Conservation (phyloP, 2,113 vertebrate species). For the Rhinopithecus roxellana region DNA sequence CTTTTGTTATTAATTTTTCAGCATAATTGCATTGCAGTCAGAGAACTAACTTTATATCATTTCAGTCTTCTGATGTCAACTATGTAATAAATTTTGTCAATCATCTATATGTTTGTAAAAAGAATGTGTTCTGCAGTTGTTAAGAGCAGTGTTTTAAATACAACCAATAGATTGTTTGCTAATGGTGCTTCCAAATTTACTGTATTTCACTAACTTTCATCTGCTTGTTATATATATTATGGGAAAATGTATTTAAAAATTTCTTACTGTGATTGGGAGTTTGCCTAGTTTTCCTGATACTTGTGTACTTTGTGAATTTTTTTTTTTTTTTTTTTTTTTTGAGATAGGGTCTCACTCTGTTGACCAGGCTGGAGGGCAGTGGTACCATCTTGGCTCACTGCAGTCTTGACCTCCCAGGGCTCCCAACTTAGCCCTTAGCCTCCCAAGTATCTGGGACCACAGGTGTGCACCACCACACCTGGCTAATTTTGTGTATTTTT, state of each 20-base stretch:
- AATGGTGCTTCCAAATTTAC: background rate
- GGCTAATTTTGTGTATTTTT: no score
- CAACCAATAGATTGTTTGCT: background rate
- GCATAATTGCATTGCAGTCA: background rate
- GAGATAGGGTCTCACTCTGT: no score
- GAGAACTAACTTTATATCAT: background rate
- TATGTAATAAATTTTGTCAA: background rate
- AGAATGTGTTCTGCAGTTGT: background rate
- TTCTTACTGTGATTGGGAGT: background rate
- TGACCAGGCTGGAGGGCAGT: no score
- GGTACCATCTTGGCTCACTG: no score
- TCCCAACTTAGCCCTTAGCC: no score
- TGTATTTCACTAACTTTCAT: background rate
- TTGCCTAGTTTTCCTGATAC: background rate
- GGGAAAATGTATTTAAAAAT: background rate
- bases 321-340: background rate
- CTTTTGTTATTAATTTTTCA: background rate
- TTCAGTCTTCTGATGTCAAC: background rate
- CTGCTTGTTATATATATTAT: background rate
- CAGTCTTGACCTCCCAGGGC: no score
- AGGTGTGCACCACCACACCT: no score
- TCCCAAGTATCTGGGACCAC: no score
- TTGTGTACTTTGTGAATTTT: background rate
- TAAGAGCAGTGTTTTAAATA: background rate
- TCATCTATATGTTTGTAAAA: background rate